Base-by-base conservation (phyloP, 2,888 invertebrate genomes). In the Aphrophora alni region DNA sequence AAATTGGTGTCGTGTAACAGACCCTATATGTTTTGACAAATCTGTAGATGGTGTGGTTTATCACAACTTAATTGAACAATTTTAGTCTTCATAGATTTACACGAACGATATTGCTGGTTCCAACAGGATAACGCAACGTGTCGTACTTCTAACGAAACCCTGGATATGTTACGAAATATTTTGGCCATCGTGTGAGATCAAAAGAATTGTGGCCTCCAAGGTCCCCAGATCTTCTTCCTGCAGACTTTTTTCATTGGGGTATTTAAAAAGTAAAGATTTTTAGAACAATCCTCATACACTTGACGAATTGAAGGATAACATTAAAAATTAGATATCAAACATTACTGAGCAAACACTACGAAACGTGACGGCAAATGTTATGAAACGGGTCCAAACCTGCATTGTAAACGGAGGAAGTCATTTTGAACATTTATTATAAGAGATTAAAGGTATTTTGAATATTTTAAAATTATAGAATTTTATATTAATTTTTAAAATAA, bases 251-350 rank as follows among this genome's bases (percentile, higher is more conserved):
- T 12, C 44, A 8, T 44, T 44, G 44, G 44, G 44, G 44, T 14
- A 14, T 8, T 44, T 44, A 14, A 44, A 44, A 44, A 44, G 12
- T 7, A 14, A 44, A 44, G 44, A 3, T 44, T 44, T 44, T 14
- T 3, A 44, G 12, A 44, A 44, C 44, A 17, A 44, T 44, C 44
- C 44, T 44, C 44, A 44, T 17, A 44, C 3, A 44, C 44, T 70
- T 70, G 27, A 71, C 17, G 71, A 71, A 71, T 71, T 71, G 27
- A 71, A 71, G 71, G 71, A 44, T 24, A 71, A 70, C 25, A 70
- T 70, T 71, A 8, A 27, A 71, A 25, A 5, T 26, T 7, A 71
- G 71, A 71, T 26, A 26, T 71, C 12, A 26, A 71, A 27, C 28
- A 14, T 71, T 71, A 27, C 3, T 26, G 17, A 27, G 27, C 70